These are phyloP conservation scores for Prinia subflava DNA, from an alignment of 2,113 vertebrate genomes.

Conservation along the genomic window DNA sequence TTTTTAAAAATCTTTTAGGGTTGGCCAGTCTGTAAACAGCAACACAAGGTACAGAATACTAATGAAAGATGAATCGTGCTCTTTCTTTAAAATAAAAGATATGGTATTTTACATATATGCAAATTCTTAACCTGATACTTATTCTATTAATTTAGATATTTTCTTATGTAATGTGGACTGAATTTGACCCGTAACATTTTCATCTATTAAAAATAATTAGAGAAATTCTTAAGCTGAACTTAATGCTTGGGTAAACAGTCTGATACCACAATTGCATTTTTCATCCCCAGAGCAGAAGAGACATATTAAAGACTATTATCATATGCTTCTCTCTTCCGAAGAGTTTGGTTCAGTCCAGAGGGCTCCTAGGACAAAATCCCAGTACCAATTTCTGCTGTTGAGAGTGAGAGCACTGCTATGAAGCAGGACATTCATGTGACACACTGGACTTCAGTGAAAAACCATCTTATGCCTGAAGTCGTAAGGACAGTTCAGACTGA, in stretches of 20 bases:
- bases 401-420: accelerated
- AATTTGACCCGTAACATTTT: neutral
- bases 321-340: neutral
- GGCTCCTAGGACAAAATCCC: neutral
- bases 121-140: neutral
- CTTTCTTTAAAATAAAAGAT: neutral
- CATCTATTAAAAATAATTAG: neutral
- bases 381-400: neutral
- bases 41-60: neutral
- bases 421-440: neutral
- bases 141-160: neutral
- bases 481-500: neutral
- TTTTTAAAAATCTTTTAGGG: neutral
- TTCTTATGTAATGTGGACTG: neutral
- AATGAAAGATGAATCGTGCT: neutral
- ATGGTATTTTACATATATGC: neutral
- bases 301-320: neutral
- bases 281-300: neutral
- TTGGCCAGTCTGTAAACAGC: neutral
- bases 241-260: neutral
- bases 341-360: neutral
- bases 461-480: neutral
- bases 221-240: neutral
- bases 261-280: neutral
- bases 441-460: neutral